Conservation (phyloP, 2,113 vertebrate genomes). For the Nycticryphes semicollaris region DNA sequence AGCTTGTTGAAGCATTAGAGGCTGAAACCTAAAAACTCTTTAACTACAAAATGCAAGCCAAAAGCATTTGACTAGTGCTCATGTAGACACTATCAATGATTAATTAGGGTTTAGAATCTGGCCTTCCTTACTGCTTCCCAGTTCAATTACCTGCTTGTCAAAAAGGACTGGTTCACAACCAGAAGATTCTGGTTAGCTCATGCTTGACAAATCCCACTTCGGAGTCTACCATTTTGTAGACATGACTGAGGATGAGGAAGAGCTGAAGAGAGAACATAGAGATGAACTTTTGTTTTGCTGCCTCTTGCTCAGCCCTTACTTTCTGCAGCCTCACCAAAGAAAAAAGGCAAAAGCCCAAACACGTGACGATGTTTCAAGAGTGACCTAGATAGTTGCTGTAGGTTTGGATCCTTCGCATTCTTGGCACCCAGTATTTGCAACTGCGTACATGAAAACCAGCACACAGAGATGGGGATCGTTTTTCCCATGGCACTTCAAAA, state of each 20-base stretch:
- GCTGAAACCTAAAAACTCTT: neutral
- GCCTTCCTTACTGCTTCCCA: neutral
- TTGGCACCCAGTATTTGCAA: neutral
- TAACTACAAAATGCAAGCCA: neutral
- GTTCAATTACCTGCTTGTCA: neutral
- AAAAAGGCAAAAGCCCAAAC: neutral
- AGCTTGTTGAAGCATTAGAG: neutral
- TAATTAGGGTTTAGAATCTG: neutral
- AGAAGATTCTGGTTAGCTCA: neutral
- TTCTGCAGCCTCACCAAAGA: neutral
- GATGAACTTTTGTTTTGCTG: neutral
- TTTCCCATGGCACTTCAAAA: conserved; percentile 8
- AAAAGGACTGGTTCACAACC: neutral
- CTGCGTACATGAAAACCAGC: neutral
- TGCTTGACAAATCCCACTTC: neutral
- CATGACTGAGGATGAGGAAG: neutral
- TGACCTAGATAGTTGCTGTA: neutral
- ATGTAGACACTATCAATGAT: neutral
- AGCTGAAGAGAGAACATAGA: neutral
- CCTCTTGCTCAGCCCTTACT: neutral
- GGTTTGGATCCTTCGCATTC: neutral
- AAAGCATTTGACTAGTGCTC: neutral
- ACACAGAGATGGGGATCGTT: neutral
- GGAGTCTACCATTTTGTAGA: neutral
- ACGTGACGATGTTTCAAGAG: neutral